A percentile compares a stretch with the other conserved stretches of the same genome.
Conservation (phyloP, 2,113 vertebrate genomes). For the Hipposideros armiger region DNA sequence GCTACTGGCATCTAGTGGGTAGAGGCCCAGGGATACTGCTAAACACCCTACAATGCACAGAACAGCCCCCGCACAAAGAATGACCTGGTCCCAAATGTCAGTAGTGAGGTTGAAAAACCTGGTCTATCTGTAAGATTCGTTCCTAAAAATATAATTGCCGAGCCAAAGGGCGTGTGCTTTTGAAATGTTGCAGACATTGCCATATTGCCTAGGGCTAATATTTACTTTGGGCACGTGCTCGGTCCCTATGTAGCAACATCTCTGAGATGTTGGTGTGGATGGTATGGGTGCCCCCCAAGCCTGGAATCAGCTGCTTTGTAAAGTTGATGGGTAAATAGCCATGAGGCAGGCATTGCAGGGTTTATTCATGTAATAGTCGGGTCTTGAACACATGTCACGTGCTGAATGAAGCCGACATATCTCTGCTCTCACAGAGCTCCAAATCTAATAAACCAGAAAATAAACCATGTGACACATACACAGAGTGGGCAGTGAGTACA, state of each 20-base stretch:
- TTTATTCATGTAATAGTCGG: not conserved
- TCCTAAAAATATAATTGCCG: constrained; percentile 26
- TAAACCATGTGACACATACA: not conserved
- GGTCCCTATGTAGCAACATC: not conserved
- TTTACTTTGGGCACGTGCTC: not conserved
- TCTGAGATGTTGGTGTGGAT: not conserved
- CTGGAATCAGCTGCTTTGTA: not conserved
- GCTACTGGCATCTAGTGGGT: not conserved
- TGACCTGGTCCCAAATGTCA: not conserved
- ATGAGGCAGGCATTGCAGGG: not conserved
- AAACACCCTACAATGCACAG: not conserved
- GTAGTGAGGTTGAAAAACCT: not conserved
- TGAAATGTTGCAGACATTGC: not conserved
- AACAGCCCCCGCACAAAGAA: not conserved
- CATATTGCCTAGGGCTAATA: not conserved
- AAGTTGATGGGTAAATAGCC: not conserved
- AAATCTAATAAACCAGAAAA: not conserved
- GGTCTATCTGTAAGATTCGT: not conserved
- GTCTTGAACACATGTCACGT: not conserved
- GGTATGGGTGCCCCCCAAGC: not conserved
- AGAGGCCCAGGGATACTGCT: not conserved
- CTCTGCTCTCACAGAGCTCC: not conserved
- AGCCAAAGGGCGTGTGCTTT: not conserved
- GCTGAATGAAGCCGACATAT: not conserved
- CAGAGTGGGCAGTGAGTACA: accelerated